These are phyloP conservation scores for Dromas ardeola DNA, from an alignment of 2,113 vertebrate species.

Conservation along the genomic window DNA sequence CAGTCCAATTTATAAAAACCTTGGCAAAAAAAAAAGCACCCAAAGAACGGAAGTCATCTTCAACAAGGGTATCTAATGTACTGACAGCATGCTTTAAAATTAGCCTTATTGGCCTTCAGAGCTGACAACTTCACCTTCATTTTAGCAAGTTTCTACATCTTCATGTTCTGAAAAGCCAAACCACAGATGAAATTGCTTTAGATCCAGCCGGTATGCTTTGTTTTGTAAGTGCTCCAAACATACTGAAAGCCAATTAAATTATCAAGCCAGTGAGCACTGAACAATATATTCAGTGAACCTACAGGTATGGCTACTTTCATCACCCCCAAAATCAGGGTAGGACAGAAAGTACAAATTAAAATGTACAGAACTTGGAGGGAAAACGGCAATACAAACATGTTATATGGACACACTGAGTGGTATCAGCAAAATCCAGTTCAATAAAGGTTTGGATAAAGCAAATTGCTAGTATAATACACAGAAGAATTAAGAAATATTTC, in stretches of 20 bases:
- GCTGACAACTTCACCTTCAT: neutral
- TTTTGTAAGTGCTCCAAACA: neutral
- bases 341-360: neutral
- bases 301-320: neutral
- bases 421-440: neutral
- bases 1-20: neutral
- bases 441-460: neutral
- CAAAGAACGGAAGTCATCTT: neutral
- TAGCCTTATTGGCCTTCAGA: neutral
- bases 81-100: neutral
- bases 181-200: neutral
- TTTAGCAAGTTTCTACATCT: neutral
- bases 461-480: neutral
- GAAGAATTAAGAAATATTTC: neutral
- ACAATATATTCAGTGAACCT: neutral
- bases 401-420: neutral
- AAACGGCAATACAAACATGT: neutral
- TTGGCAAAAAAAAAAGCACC: neutral
- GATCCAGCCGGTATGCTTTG: neutral
- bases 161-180: neutral
- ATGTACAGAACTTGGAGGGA: neutral
- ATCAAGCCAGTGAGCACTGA: neutral
- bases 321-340: neutral
- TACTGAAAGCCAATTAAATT: neutral
- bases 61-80: neutral